A percentile compares a stretch with the other conserved stretches of the same genome.
Conservation (phyloP, 2,888 invertebrate genomes). For the Leptarthrus brevirostris region DNA sequence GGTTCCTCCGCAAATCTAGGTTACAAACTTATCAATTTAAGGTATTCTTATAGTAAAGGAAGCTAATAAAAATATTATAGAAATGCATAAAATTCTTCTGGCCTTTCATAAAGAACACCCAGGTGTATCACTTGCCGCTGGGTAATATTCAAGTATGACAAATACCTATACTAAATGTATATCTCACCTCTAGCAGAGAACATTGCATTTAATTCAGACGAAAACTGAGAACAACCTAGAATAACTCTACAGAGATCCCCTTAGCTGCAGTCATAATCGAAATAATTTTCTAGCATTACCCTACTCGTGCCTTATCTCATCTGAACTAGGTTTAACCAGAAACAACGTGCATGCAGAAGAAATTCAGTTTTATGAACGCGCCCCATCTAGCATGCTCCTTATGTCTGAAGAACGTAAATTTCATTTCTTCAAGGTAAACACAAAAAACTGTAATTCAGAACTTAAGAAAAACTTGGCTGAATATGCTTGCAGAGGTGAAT, state of each 20-base stretch:
- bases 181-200: too few species aligned
- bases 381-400: not conserved
- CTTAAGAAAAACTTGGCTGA: constrained; percentile 20
- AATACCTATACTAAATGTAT: too few species aligned
- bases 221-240: not conserved
- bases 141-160: too few species aligned
- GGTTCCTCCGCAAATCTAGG: too few species aligned
- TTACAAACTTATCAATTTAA: too few species aligned
- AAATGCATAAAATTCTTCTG: too few species aligned
- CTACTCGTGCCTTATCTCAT: constrained; percentile 6
- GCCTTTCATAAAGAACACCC: too few species aligned
- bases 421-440: constrained; percentile 18
- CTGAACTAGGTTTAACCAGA: not conserved
- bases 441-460: constrained; percentile 30
- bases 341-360: not conserved
- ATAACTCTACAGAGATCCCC: too few species aligned
- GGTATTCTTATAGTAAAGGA: too few species aligned
- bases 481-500: constrained; percentile 37
- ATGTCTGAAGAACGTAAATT: constrained; percentile 17
- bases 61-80: too few species aligned
- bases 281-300: constrained; percentile 11
- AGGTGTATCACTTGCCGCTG: too few species aligned
- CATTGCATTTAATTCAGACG: not conserved
- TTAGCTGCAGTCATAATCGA: not conserved
- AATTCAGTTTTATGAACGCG: not conserved